Evolutionary conservation across 2,888 invertebrate species (phyloP).

Genomic region (Encarsia formosa): DNA sequence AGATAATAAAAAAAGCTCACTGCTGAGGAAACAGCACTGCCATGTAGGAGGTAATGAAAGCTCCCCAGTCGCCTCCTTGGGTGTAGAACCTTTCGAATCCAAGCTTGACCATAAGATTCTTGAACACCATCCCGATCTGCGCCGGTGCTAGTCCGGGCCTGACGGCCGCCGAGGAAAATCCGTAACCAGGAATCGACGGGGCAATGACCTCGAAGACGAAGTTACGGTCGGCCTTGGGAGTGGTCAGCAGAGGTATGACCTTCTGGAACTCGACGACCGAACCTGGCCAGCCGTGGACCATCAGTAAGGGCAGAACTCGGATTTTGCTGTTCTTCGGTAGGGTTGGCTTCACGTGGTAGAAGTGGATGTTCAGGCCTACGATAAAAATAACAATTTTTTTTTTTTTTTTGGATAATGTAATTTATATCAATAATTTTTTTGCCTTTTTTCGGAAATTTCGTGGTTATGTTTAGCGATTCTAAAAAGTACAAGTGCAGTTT

Average conservation of each 20-base stretch:
- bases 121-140: slow-evolving; percentile 50
- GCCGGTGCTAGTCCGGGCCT: slow-evolving; percentile 50
- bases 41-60: slow-evolving; percentile 51
- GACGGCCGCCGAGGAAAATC: slow-evolving; percentile 60
- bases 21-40: slow-evolving; percentile 53
- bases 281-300: slow-evolving; percentile 86
- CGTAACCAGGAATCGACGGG: slow-evolving; percentile 69
- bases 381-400: background rate
- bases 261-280: slow-evolving; percentile 77
- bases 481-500: too few relatives aligned
- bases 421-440: too few relatives aligned
- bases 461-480: too few relatives aligned
- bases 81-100: slow-evolving; percentile 55
- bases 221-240: slow-evolving; percentile 52
- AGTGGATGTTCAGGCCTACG: slow-evolving; percentile 68
- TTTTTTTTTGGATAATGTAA: too few relatives aligned
- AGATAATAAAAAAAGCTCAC: too few relatives aligned
- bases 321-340: slow-evolving; percentile 44
- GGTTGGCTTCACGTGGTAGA: slow-evolving; percentile 64
- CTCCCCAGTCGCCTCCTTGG: slow-evolving; percentile 66
- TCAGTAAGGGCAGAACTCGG: slow-evolving; percentile 62
- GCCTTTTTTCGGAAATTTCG: too few relatives aligned
- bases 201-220: slow-evolving; percentile 67
- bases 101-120: slow-evolving; percentile 58
- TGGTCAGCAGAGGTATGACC: slow-evolving; percentile 64